Base-by-base conservation (phyloP, 2,797 vertebrate genomes). In the Fratercula arctica region DNA sequence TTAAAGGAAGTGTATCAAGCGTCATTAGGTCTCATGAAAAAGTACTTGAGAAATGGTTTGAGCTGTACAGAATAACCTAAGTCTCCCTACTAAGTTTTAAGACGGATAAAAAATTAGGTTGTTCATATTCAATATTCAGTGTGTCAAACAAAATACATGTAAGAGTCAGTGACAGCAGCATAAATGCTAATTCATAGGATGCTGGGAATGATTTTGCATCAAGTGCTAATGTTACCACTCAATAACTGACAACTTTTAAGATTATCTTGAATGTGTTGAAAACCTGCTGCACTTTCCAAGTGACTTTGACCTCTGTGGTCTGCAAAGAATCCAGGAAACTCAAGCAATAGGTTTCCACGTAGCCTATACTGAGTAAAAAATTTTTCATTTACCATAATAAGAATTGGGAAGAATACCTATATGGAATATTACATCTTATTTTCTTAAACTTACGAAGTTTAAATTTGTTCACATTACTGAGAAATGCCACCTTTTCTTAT, bases 161-260 rank as follows among this genome's bases (percentile, higher is more conserved):
- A 70, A 19, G 57, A 81, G 69, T 39, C 79, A 28, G 77, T 56
- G 91, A 68, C 86, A 91, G 80, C 35, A 60, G n/a, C 51, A 39
- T 80, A 79, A 77, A 82, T 82, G 87, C 50, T 88, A 79, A 94
- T 63, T 81, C 92, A 80, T 77, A 67, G 91, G 79, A 69, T 85
- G 70, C 75, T 88, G 68, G 87, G 39, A 90, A 94, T 73, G 74
- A 87, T 93, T 93, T 93, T 83, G 29, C 61, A 89, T 91, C 88
- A 81, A 87, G 54, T 68, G 80, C 74, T 86, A 73, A 89, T 9
- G 2, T 72, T 29, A 45, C 16, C 51, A 26, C 54, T 81, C 72
- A n/a, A n/a, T 74, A 90, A 60, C 60, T 88, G 90, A 77, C 76
- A 91, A 60, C 84, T 93, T 85, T 85, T 59, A 90, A 90, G 69